A percentile compares a stretch with the other conserved stretches of the same genome.
Evolutionary conservation across 2,797 vertebrate species (phyloP).

Genomic region (Choloepus didactylus): DNA sequence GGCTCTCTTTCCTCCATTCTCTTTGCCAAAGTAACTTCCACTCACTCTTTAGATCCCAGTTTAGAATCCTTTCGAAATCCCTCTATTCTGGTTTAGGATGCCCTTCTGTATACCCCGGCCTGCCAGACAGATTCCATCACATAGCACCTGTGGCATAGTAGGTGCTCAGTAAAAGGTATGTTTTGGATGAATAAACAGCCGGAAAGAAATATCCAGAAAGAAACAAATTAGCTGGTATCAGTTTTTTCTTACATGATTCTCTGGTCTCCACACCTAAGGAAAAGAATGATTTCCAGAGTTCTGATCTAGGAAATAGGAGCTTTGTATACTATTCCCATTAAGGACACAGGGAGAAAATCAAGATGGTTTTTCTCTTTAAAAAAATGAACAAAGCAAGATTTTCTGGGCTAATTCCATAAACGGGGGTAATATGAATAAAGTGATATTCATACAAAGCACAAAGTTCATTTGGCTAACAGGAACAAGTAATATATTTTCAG

Average conservation of each 20-base stretch:
- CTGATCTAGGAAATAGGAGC: not conserved
- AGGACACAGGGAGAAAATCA: not conserved
- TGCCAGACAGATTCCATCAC: not conserved
- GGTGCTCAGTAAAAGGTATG: not conserved
- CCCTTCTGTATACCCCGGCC: not conserved
- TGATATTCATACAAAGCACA: not conserved
- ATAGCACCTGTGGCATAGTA: not conserved
- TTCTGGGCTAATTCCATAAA: not conserved
- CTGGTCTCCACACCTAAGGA: not conserved
- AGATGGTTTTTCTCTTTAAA: not conserved
- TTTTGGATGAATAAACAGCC: not conserved
- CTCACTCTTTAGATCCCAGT: not conserved
- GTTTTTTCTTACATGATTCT: not conserved
- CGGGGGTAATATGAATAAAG: not conserved
- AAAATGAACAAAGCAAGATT: not conserved
- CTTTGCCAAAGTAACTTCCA: not conserved
- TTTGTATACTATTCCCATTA: not conserved
- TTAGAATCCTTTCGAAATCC: not conserved
- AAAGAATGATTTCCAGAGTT: not conserved
- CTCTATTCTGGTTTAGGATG: no score
- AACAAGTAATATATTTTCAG: constrained; percentile 30
- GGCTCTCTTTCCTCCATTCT: not conserved
- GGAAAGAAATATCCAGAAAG: not conserved
- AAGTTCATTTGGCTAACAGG: constrained; percentile 48
- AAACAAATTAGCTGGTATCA: not conserved